Conservation (phyloP, 1,140 invertebrate genomes). For the Druon quercuslanigerum region DNA sequence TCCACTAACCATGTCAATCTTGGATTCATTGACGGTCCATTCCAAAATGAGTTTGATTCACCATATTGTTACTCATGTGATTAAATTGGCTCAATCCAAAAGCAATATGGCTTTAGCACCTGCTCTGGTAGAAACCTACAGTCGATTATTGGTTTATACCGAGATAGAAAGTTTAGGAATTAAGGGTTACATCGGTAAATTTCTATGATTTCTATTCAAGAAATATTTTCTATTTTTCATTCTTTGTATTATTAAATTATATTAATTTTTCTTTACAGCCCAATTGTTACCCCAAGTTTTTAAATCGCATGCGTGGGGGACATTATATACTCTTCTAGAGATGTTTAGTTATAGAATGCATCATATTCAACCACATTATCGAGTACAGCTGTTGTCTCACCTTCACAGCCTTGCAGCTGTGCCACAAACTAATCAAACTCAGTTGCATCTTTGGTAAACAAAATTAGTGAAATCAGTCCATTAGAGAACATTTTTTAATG, state of each 20-base stretch:
- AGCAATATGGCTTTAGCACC: slow-evolving; percentile 89
- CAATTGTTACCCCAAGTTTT: slow-evolving; percentile 93
- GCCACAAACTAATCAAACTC: slow-evolving; percentile 95
- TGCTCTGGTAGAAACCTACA: slow-evolving; percentile 96
- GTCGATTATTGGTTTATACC: slow-evolving; percentile 93
- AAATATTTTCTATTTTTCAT: slow-evolving; percentile 32
- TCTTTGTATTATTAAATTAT: slow-evolving; percentile 38
- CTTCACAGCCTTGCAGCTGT: slow-evolving; percentile 91
- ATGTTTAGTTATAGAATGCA: slow-evolving; percentile 98
- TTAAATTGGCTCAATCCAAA: slow-evolving; percentile 91
- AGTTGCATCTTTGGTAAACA: slow-evolving; percentile 90
- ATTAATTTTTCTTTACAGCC: slow-evolving; percentile 75
- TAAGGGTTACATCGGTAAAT: slow-evolving; percentile 95
- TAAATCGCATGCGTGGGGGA: slow-evolving; percentile 95
- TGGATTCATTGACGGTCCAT: slow-evolving; percentile 97
- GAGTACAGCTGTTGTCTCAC: slow-evolving; percentile 92
- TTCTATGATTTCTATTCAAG: slow-evolving; percentile 34
- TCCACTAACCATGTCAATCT: slow-evolving; percentile 92
- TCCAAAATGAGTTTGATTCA: slow-evolving; percentile 99
- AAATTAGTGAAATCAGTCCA: neutral
- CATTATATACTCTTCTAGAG: slow-evolving; percentile 94
- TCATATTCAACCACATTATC: slow-evolving; percentile 96
- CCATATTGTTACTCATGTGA: slow-evolving; percentile 91
- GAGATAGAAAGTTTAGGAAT: slow-evolving; percentile 98
- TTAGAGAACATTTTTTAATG: slow-evolving; percentile 35